Evolutionary conservation across 2,113 vertebrate genomes (phyloP), one percentile per base, ranked within the genome.

Genomic region (Sprattus sprattus): DNA sequence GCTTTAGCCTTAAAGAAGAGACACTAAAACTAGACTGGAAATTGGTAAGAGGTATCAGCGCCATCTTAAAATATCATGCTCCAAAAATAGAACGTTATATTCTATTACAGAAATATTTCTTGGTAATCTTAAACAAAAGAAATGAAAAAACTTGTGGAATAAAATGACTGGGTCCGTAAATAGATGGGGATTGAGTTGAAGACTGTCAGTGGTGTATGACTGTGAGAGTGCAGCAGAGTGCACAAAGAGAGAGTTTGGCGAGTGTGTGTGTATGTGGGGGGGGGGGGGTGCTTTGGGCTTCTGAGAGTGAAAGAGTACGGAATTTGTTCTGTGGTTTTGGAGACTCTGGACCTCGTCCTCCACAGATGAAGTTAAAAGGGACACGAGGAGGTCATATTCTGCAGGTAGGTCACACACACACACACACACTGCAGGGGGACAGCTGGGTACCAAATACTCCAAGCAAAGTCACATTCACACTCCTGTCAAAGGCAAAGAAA

Each of bases 291-390:
- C n/a, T n/a, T 4, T 22, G 22, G 3, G 57, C n/a, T 18, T 20
- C 18, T 67, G n/a, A 71, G 16, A 54, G 52, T 16, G 16, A 54
- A 54, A 54, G 52, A 54, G 52, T 16, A 13, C 28, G 7, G 8
- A 32, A 32, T 32, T 32, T 71, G 64, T 32, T 25, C 28, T 3
- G 64, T 71, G 64, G 25, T 32, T 71, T 32, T 71, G 64, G 64
- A 71, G 1, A 71, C n/a, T 32, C 0, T 3, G 11, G 64, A 71
- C n/a, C 7, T 25, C 64, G 28, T 32, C 7, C 64, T 86, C 81
- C 88, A 86, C 88, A 83, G 83, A 81, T 54, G 88, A 89, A 85
- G 60, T 9, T 25, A 1, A 4, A 71, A 32, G 13, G n/a, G 57
- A 64, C 57, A 64, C 4, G 15, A 22, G 64, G 25, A 71, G n/a